phyloP scores from a whole-genome alignment of 1,140 invertebrate genomes.

The Saccostrea cuccullata region DNA sequence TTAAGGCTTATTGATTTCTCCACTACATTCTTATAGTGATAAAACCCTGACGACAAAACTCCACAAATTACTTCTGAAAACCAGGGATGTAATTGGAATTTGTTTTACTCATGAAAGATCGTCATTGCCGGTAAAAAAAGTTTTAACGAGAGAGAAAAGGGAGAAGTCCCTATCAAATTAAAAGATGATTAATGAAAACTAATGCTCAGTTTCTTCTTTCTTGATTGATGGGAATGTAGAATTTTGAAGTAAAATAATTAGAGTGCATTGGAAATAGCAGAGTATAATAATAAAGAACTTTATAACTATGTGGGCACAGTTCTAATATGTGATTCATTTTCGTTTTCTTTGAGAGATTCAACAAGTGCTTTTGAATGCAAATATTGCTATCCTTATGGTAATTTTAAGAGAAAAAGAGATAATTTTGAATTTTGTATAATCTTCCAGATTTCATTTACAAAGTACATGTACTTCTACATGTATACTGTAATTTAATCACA shows the following conservation, averaged over 20 bases:
- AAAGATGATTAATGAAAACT: constrained; percentile 30
- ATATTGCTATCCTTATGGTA: background rate
- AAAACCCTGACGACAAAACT: background rate
- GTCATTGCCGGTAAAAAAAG: background rate
- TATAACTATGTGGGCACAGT: background rate
- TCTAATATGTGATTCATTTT: background rate
- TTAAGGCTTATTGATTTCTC: constrained; percentile 27
- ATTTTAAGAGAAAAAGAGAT: too few relatives aligned
- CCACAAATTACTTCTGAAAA: constrained; percentile 28
- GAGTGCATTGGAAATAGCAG: background rate
- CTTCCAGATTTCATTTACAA: too few relatives aligned
- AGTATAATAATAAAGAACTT: background rate
- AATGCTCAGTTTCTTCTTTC: background rate
- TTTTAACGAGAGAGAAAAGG: constrained; percentile 5
- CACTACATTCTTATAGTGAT: background rate
- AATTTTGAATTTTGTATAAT: too few relatives aligned
- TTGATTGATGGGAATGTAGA: constrained; percentile 3
- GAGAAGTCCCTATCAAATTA: constrained; percentile 13
- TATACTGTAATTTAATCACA: too few relatives aligned
- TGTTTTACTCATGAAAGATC: constrained; percentile 20
- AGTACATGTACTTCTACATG: too few relatives aligned
- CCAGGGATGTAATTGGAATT: background rate
- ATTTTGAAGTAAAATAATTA: background rate
- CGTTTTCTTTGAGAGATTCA: background rate
- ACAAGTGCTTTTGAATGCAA: constrained; percentile 3